Percentiles rank a stretch among this genome's conserved stretches.
These are phyloP conservation scores for Pterois miles DNA, from an alignment of 2,797 vertebrate species.

Conservation along the genomic window DNA sequence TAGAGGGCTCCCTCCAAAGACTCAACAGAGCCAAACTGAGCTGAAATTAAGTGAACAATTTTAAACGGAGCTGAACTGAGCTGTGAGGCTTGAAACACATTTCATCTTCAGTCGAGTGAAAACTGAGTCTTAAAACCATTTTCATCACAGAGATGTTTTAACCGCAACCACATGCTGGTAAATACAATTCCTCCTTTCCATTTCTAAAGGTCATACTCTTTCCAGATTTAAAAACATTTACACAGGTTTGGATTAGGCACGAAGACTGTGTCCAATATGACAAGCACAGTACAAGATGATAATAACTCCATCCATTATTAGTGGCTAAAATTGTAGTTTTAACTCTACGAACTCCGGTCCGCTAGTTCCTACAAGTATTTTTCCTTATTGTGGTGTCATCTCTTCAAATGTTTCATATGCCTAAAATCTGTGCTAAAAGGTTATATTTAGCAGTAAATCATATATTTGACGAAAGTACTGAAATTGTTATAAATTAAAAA, in stretches of 20 bases:
- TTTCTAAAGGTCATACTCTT: not conserved
- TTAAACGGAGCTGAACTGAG: not conserved
- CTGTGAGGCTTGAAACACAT: not conserved
- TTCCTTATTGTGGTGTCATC: no score
- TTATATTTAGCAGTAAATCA: no score
- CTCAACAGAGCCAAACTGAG: not conserved
- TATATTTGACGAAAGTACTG: no score
- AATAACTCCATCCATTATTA: not conserved
- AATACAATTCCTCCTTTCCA: not conserved
- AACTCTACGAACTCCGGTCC: no score
- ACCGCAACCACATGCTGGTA: not conserved
- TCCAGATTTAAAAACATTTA: not conserved
- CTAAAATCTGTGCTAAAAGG: accelerated
- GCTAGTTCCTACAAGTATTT: no score
- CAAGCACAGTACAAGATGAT: not conserved
- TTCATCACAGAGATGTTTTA: not conserved
- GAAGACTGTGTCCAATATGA: not conserved
- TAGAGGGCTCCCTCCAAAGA: no score
- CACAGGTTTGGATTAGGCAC: not conserved
- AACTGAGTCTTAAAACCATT: not conserved
- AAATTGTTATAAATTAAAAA: no score
- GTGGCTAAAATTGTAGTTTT: not conserved
- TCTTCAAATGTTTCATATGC: no score
- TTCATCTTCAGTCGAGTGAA: not conserved
- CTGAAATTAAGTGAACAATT: not conserved